phyloP scores from a whole-genome alignment of 92 coral and sea anemone genomes.

The Phenganax marumi region DNA sequence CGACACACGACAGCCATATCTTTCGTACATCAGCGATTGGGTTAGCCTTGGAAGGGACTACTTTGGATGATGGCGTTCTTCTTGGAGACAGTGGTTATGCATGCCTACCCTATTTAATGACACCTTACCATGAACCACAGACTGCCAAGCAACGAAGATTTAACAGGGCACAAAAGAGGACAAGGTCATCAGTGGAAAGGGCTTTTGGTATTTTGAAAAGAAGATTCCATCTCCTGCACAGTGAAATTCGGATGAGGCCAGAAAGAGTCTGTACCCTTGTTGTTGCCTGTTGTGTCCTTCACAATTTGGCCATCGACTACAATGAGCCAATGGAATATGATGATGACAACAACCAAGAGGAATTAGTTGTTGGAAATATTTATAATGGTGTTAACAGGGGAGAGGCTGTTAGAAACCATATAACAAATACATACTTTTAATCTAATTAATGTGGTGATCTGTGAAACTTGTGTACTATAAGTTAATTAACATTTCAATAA shows the following conservation, averaged over 20 bases:
- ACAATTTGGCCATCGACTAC: constrained; percentile 58
- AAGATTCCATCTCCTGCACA: constrained; percentile 61
- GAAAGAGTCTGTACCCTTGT: constrained; percentile 66
- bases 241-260: constrained; percentile 65
- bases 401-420: constrained; percentile 54
- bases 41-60: constrained; percentile 40
- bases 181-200: constrained; percentile 55
- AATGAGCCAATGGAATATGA: constrained; percentile 54
- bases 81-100: constrained; percentile 66
- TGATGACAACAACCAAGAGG: constrained; percentile 33
- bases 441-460: background rate
- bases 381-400: constrained; percentile 58
- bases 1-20: constrained; percentile 45
- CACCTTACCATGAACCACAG: constrained; percentile 56
- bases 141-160: constrained; percentile 44
- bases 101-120: constrained; percentile 55
- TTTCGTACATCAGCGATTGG: constrained; percentile 43
- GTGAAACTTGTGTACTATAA: background rate
- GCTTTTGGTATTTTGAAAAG: constrained; percentile 61
- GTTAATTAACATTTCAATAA: background rate
- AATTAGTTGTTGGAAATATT: background rate
- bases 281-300: constrained; percentile 65
- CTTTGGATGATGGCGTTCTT: constrained; percentile 44
- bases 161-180: constrained; percentile 48
- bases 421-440: constrained; percentile 52